These are phyloP conservation scores for Sinocyclocheilus maitianheensis DNA, from an alignment of 2,113 vertebrate genomes.

Conservation along the genomic window DNA sequence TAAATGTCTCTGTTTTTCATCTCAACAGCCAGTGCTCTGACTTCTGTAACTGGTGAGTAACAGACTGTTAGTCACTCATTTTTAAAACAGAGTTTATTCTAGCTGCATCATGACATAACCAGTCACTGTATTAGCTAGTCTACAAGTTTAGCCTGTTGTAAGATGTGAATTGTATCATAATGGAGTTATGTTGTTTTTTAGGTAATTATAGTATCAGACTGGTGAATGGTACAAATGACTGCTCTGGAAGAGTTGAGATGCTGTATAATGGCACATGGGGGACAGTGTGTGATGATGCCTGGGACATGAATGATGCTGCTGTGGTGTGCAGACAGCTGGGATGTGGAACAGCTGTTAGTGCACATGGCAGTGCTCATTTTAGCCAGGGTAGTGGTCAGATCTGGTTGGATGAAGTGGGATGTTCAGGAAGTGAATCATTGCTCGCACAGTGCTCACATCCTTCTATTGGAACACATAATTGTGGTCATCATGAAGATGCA, in stretches of 20 bases:
- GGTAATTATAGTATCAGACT: conserved; percentile 53
- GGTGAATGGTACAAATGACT: neutral
- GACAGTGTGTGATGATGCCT: neutral
- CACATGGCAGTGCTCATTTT: conserved; percentile 54
- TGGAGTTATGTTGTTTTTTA: neutral
- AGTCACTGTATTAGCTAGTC: neutral
- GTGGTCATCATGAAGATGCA: conserved; percentile 67
- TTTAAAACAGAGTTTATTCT: neutral
- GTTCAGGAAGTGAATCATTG: conserved; percentile 59
- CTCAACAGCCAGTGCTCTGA: conserved; percentile 7
- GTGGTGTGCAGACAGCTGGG: conserved; percentile 55
- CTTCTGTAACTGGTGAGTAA: neutral
- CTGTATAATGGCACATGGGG: conserved; percentile 21
- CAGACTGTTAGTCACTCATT: neutral
- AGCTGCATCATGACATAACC: neutral
- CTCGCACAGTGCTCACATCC: conserved; percentile 57
- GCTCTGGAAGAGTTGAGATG: conserved; percentile 63
- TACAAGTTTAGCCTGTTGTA: neutral
- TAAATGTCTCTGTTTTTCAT: neutral
- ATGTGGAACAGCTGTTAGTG: conserved; percentile 52
- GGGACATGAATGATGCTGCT: neutral
- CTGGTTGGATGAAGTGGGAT: conserved; percentile 69
- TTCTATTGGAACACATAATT: conserved; percentile 52
- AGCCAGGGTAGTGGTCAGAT: conserved; percentile 60
- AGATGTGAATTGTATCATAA: conserved; percentile 38